A percentile compares a stretch with the other conserved stretches of the same genome.
Evolutionary conservation across 2,797 vertebrate species (phyloP).

Genomic region (Micropoecilia bifurca): DNA sequence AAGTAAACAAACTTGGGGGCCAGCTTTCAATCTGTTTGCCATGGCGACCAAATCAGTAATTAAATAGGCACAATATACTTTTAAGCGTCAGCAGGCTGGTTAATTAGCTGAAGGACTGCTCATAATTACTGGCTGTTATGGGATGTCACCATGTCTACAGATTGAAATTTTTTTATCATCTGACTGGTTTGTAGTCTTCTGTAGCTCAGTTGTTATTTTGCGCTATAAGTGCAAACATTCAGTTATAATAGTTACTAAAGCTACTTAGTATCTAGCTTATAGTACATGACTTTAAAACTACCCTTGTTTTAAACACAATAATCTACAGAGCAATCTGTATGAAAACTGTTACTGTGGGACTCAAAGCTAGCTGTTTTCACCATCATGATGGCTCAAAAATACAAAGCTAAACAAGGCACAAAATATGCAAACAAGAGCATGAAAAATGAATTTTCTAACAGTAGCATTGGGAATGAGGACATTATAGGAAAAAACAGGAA

Average conservation of each 20-base stretch:
- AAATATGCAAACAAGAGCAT: background rate
- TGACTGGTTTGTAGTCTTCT: background rate
- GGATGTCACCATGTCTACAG: background rate
- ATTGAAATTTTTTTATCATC: background rate
- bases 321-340: background rate
- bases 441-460: background rate
- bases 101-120: conserved; percentile 8
- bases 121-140: background rate
- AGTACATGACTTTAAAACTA: background rate
- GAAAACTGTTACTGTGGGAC: background rate
- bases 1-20: conserved; percentile 2
- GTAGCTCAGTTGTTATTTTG: background rate
- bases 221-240: background rate
- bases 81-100: background rate
- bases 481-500: background rate
- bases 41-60: background rate
- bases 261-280: too few relatives aligned
- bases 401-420: background rate
- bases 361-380: background rate
- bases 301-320: background rate
- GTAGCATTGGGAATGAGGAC: background rate
- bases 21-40: background rate
- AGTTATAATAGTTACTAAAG: background rate
- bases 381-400: background rate
- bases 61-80: background rate